Evolutionary conservation across 2,888 invertebrate genomes (phyloP).

Genomic region (Corbicula japonica): DNA sequence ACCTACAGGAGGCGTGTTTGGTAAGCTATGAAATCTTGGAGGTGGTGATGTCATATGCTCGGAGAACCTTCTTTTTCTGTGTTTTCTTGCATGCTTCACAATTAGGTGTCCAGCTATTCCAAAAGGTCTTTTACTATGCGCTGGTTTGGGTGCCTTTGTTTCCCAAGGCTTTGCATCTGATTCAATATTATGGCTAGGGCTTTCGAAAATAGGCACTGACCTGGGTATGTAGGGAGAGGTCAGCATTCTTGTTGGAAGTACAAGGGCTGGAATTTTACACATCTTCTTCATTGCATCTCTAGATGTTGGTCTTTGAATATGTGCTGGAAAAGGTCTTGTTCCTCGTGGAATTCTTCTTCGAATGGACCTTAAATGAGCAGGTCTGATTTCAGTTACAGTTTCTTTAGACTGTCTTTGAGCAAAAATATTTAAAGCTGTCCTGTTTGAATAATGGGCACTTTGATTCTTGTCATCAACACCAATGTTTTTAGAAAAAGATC

Average conservation of each 20-base stretch:
- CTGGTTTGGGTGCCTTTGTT: conserved; percentile 40
- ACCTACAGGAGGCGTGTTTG: conserved; percentile 19
- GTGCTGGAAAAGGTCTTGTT: conserved; percentile 54
- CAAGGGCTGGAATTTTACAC: conserved; percentile 20
- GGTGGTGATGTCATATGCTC: background rate
- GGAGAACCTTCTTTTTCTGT: conserved; percentile 18
- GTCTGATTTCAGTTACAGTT: conserved; percentile 29
- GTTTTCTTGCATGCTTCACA: conserved; percentile 1
- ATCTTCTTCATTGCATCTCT: conserved; percentile 51
- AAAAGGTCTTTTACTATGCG: conserved; percentile 72
- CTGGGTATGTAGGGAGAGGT: conserved; percentile 48
- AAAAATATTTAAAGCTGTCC: too few species aligned
- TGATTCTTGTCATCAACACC: too few species aligned
- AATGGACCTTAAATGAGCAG: conserved; percentile 46
- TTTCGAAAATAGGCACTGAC: conserved; percentile 22
- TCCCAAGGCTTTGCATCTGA: conserved; percentile 32
- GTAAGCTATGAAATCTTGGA: conserved; percentile 29
- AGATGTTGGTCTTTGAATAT: conserved; percentile 42
- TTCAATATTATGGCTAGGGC: conserved; percentile 19
- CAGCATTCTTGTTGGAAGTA: conserved; percentile 42
- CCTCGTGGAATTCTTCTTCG: conserved; percentile 37
- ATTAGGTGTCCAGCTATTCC: conserved; percentile 71
- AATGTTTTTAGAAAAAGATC: too few species aligned
- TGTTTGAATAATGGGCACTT: too few species aligned
- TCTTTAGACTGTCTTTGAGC: too few species aligned